Evolutionary conservation across 2,797 vertebrate genomes (phyloP), one percentile per base, ranked within the genome.

Genomic region (Pogonophryne albipinna): DNA sequence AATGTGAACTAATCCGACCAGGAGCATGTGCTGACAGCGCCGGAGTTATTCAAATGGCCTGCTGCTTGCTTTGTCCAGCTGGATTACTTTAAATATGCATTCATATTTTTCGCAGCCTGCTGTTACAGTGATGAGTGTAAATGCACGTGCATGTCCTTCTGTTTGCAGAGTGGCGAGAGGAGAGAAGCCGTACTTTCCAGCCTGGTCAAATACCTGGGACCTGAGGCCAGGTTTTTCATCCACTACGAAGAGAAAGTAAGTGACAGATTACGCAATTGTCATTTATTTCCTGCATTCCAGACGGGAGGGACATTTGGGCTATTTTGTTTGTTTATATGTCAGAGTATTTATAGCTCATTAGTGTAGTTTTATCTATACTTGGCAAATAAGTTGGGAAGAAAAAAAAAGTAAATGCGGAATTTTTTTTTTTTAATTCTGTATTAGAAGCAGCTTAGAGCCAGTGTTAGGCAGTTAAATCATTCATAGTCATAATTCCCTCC

Each of bases 171-270:
- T 69, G 87, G 66, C 51, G 91, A 94, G 78, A 94, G 94, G 78
- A 91, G 83, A 80, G 66, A 88, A 34, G 91, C 91, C 31, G 93
- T 95, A 57, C 27, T 95, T 62, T 83, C 80, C 71, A 93, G 90
- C 72, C 82, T 95, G 88, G 91, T 89, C 78, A 91, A 78, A 84
- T 95, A 94, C 83, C 84, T 95, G 0, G 95, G 94, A 34, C 89
- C 86, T 3, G 92, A 94, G 88, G 95, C 94, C 0, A 82, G 86
- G 31, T 76, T 74, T 63, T 95, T 90, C 84, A 92, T 95, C 81
- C 94, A 96, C 87, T 94, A 94, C 52, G 83, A 91, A 63, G 94
- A 95, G 66, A 95, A 94, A 87, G 95, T 95, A 92, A 87, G 93
- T 82, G 44, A 61, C 81, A 16, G 70, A 69, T 63, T 44, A 59